Evolutionary conservation across 2,797 vertebrate genomes (phyloP).

Genomic region (Odontamblyopus lacepedii): DNA sequence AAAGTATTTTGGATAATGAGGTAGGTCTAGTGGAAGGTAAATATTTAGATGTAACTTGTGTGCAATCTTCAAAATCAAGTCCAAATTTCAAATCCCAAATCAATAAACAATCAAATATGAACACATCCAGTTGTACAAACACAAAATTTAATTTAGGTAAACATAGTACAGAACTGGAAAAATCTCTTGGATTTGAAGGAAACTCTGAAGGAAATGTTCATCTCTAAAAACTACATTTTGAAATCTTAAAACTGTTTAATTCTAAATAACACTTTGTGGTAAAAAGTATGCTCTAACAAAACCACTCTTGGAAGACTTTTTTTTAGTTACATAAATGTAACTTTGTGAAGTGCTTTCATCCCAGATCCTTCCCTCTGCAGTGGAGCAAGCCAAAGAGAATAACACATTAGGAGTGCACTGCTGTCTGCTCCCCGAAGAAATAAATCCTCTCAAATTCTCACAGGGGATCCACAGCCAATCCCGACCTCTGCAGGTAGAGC

Average conservation of each 20-base stretch:
- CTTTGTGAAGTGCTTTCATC: slow-evolving; percentile 21
- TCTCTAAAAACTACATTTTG: too few relatives aligned
- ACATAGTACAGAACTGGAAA: neutral
- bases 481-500: slow-evolving; percentile 29
- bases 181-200: neutral
- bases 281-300: neutral
- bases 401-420: slow-evolving; percentile 34
- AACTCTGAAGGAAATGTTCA: too few relatives aligned
- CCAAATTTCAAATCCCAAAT: neutral
- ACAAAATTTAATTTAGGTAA: neutral
- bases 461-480: slow-evolving; percentile 32
- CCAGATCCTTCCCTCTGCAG: slow-evolving; percentile 14
- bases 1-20: neutral
- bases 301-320: neutral
- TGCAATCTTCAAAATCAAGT: neutral
- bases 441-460: slow-evolving; percentile 51
- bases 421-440: slow-evolving; percentile 44
- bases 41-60: neutral
- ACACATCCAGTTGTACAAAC: neutral
- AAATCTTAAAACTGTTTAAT: neutral
- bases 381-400: slow-evolving; percentile 43
- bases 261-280: neutral
- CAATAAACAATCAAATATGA: neutral
- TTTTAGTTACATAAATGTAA: slow-evolving; percentile 8
- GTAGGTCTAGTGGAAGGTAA: neutral